These are phyloP conservation scores for Macaca mulatta DNA, from an alignment of 2,113 vertebrate species.

Conservation along the genomic window DNA sequence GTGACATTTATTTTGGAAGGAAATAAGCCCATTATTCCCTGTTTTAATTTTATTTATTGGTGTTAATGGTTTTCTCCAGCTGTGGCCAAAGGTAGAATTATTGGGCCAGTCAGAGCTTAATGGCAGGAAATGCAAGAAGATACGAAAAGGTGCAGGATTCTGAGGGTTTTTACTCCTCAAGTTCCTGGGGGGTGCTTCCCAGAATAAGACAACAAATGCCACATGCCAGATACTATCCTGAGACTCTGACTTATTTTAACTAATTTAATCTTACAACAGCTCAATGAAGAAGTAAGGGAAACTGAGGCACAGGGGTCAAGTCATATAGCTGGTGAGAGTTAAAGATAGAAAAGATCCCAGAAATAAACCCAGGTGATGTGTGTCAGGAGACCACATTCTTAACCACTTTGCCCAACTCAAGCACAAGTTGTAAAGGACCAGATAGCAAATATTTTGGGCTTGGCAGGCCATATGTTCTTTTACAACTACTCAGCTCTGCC, in stretches of 20 bases:
- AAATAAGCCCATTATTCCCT: slow-evolving; percentile 62
- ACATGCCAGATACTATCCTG: neutral
- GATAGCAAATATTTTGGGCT: neutral
- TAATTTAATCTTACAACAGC: neutral
- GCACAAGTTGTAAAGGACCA: neutral
- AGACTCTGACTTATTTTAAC: neutral
- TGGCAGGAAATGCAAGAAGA: neutral
- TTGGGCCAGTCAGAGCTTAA: neutral
- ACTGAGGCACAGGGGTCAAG: neutral
- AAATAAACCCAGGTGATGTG: neutral
- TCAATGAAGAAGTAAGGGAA: neutral
- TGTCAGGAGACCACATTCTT: neutral
- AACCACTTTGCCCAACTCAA: too few species aligned
- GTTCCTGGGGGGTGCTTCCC: neutral
- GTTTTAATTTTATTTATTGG: slow-evolving; percentile 56
- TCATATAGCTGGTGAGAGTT: neutral
- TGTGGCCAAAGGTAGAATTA: neutral
- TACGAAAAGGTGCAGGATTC: rapidly evolving
- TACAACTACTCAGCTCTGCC: neutral
- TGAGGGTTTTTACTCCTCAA: neutral
- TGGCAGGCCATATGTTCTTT: neutral
- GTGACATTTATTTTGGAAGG: slow-evolving; percentile 68
- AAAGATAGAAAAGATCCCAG: neutral
- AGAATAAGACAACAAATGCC: neutral
- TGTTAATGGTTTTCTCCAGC: neutral